Evolutionary conservation across 1,140 invertebrate species (phyloP), one percentile per base, ranked within the genome.

Genomic region (Solenopsis invicta): DNA sequence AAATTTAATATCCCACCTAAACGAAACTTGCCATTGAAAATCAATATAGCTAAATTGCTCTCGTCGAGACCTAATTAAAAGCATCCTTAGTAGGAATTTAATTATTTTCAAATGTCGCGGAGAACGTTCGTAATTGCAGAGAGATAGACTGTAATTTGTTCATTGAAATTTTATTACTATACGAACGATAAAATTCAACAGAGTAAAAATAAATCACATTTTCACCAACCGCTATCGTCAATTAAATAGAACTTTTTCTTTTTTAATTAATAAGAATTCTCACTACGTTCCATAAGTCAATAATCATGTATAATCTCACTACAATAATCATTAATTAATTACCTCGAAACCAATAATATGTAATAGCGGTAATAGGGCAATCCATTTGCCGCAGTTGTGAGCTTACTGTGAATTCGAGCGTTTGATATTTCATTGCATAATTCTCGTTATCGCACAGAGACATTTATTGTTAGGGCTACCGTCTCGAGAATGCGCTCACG

Each of bases 11-110:
- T 71, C 13, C 16, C 45, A 18, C 37, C 21, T 81, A 45, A 41
- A 59, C 37, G 37, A 72, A 81, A 59, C 37, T 71, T 56, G 48
- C 78, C 34, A 72, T 81, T 81, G 10, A 81, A 81, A 72, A 81
- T 81, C 78, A 0, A 81, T 81, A 56, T 45, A 81, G 12, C 8
- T 56, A 81, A 81, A 81, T 71, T 71, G 2, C 37, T 72, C 50
- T 71, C 56, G 50, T 81, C 72, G 71, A 81, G 34, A 81, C 16
- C 37, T 18, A 81, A 72, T 81, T 59, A 81, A 72, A 59, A 45
- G 50, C 21, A 41, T 29, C 10, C 16, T 81, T 72, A 81, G 37
- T 29, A 81, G 37, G 24, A 81, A 56, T 81, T 81, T 81, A 72
- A 81, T 81, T 71, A 81, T 71, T 54, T 71, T 24, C 45, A 29